Conservation (phyloP, 2,113 vertebrate genomes). For the Pandion haliaetus region DNA sequence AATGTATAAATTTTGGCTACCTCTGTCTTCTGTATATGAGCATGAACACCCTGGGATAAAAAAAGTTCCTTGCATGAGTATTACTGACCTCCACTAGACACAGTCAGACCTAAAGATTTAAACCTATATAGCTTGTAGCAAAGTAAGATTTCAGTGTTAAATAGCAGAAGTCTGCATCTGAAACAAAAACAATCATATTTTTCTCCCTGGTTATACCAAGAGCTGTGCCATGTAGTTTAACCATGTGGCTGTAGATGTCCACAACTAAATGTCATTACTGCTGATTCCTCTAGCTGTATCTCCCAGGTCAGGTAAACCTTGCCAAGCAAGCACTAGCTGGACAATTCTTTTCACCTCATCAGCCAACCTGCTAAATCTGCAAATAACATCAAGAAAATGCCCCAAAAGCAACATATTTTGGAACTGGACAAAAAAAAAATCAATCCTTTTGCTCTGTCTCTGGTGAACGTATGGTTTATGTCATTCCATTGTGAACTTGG, state of each 20-base stretch:
- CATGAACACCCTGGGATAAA: not conserved
- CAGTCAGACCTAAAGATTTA: not conserved
- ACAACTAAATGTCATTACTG: not conserved
- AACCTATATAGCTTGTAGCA: not conserved
- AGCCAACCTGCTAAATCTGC: constrained; percentile 22
- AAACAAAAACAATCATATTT: not conserved
- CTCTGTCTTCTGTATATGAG: not conserved
- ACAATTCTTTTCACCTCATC: constrained; percentile 14
- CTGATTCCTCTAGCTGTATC: not conserved
- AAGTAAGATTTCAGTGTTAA: not conserved
- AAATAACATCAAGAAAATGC: constrained; percentile 14
- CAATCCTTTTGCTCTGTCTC: not conserved
- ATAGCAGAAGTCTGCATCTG: not conserved
- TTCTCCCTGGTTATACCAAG: not conserved
- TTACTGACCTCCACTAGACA: not conserved
- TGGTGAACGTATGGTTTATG: not conserved
- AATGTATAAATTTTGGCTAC: not conserved
- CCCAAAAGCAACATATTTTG: not conserved
- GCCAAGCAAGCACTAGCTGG: not conserved
- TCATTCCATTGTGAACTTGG: not conserved
- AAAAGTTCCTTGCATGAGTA: not conserved
- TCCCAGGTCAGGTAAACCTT: not conserved
- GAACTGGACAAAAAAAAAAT: not conserved
- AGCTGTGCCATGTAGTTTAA: not conserved
- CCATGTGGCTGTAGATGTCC: not conserved